phyloP scores from a whole-genome alignment of 2,797 vertebrate genomes.

The Rhadinocentrus ornatus region DNA sequence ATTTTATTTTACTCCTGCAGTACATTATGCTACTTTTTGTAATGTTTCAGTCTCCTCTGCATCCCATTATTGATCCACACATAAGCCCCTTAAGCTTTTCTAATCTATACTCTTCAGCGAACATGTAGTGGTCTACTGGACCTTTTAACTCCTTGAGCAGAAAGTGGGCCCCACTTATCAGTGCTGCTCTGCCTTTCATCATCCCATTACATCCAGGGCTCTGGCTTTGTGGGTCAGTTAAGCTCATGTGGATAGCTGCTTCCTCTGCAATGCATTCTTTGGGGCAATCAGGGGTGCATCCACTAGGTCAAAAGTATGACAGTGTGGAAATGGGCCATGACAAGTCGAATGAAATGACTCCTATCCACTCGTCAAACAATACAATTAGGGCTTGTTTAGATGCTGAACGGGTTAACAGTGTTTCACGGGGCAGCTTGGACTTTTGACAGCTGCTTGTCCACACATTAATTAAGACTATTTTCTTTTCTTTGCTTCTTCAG shows the following conservation, averaged over 20 bases:
- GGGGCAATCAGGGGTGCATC: constrained; percentile 50
- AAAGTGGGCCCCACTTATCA: constrained; percentile 47
- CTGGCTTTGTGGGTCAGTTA: constrained; percentile 65
- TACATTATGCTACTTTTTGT: not conserved
- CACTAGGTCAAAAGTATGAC: constrained; percentile 61
- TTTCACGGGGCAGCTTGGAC: constrained; percentile 3
- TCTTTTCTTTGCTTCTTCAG: constrained; percentile 43
- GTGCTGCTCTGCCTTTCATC: constrained; percentile 52
- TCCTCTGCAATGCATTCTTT: constrained; percentile 68
- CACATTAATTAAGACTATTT: not conserved
- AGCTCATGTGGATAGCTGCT: constrained; percentile 59
- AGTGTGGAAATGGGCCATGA: constrained; percentile 55
- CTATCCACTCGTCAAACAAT: constrained; percentile 6
- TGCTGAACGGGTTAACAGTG: constrained; percentile 1
- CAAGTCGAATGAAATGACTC: constrained; percentile 14
- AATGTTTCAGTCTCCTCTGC: constrained; percentile 25
- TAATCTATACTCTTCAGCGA: constrained; percentile 28
- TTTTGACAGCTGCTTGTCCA: not conserved
- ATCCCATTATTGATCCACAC: constrained; percentile 45
- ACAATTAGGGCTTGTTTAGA: constrained; percentile 2
- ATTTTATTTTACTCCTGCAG: too few species aligned
- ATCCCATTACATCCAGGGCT: constrained; percentile 59
- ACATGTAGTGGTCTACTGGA: constrained; percentile 50
- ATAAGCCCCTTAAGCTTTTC: constrained; percentile 10
- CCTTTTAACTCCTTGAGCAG: constrained; percentile 53